Evolutionary conservation across 1,140 invertebrate species (phyloP), one percentile per base, ranked within the genome.

Genomic region (Stegodyphus mimosarum): DNA sequence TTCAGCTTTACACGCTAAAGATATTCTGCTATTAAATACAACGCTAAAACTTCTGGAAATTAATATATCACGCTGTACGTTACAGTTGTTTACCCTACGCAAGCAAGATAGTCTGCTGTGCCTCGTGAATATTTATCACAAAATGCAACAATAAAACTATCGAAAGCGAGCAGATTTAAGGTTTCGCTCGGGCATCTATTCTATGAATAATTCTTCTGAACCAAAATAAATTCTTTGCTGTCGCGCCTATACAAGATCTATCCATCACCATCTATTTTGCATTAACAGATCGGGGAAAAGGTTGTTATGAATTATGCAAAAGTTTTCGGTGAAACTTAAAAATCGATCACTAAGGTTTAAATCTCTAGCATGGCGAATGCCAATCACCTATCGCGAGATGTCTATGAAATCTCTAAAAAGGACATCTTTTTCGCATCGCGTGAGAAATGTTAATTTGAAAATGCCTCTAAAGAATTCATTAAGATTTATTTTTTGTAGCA

Each of bases 231-330:
- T 55, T 83, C 71, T 74, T 72, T 50, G 48, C 18, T 83, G 50
- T 49, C n/a, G 17, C 18, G 18, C 33, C 10, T 70, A 74, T 53
- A 74, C 49, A 64, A 53, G 67, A 79, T 72, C 80, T 73, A 83
- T 83, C 71, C 48, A 83, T 83, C 80, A 73, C 80, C 80, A 74
- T 74, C 71, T 83, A 83, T 64, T 83, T 83, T 83, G 80, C 80
- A 83, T 83, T 66, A 83, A 83, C 80, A 74, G 80, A 74, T 53
- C 71, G 51, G 55, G 50, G 53, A 83, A 33, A 83, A 73, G 70
- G 71, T 74, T 80, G 55, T 73, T 74, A 83, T 83, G 80, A 83
- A 83, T 83, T 66, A 83, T 83, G 55, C 80, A 83, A 74, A 74
- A 83, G 80, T 83, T 83, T 81, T 81, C 51, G 10, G 18, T 33